Evolutionary conservation across 2,888 invertebrate species (phyloP), one percentile per base, ranked within the genome.

Genomic region (Bombylius major): DNA sequence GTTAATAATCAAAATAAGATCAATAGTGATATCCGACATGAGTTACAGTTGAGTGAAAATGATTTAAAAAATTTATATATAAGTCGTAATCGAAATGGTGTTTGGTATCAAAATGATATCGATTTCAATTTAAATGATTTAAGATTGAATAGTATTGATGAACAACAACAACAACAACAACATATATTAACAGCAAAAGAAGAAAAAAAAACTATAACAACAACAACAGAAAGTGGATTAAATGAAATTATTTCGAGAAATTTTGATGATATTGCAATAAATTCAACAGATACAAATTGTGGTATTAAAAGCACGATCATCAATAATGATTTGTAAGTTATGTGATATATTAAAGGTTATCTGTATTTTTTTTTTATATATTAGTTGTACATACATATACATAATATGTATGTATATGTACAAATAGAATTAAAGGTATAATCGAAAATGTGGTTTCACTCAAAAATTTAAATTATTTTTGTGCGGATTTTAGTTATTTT

Each of bases 81-180:
- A 57, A 67, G 73, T 56, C 69, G 73, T 47, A 73, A 71, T 61
- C 68, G 73, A 13, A 71, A 64, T 57, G 66, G 69, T 5, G 62
- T 73, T 42, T 73, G 74, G 69, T 55, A 55, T n/a, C 36, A 54
- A 36, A 39, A 45, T n/a, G 59, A 57, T 50, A 58, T 51, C 47
- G 47, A 61, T 55, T 61, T 62, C 33, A 60, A 57, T 53, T 55
- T 61, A 48, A 57, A 59, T 60, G 71, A 71, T 63, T 66, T 69
- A 53, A 70, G 68, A 61, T 60, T 73, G 59, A 73, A 71, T 62
- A 73, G 73, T 67, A 71, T 73, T 61, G 72, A 72, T 60, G 73
- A 72, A 63, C 70, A 71, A 23, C 23, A 23, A 23, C 23, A 72
- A 63, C 70, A 71, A 23, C 23, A 23, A 23, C 23, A 23, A 23